These are phyloP conservation scores for Acronicta leporina DNA, from an alignment of 2,888 invertebrate species.

Conservation along the genomic window DNA sequence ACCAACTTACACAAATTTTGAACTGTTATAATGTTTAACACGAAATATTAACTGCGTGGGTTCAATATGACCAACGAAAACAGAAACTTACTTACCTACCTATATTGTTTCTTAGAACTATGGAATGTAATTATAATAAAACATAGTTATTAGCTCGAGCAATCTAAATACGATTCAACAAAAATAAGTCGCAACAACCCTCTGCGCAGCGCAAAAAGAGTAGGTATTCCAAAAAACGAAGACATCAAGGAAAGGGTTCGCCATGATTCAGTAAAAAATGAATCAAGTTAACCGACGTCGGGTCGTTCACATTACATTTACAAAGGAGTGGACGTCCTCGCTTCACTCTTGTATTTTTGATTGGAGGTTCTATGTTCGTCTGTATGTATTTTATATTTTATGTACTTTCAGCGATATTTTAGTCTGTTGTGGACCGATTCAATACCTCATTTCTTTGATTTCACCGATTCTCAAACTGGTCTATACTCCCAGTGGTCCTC, in stretches of 20 bases:
- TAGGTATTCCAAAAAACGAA: slow-evolving; percentile 3
- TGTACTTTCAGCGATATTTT: no score
- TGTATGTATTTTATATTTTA: slow-evolving; percentile 15
- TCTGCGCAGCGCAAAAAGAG: not conserved
- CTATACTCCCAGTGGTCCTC: no score
- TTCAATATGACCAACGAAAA: slow-evolving; percentile 2
- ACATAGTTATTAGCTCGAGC: no score
- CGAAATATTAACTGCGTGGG: slow-evolving; percentile 27
- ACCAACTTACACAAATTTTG: slow-evolving; percentile 17
- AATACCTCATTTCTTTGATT: no score
- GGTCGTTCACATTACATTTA: slow-evolving; percentile 67
- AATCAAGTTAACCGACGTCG: slow-evolving; percentile 36
- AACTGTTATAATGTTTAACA: slow-evolving; percentile 19
- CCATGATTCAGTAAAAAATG: slow-evolving; percentile 58
- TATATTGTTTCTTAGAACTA: no score
- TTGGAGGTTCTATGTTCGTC: not conserved
- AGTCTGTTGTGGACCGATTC: no score
- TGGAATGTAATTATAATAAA: no score
- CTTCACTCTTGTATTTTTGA: slow-evolving; percentile 25
- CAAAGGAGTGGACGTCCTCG: slow-evolving; percentile 65
- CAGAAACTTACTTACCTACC: not conserved
- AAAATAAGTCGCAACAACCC: slow-evolving; percentile 9
- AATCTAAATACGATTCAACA: not conserved
- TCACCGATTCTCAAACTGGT: no score
- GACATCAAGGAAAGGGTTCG: slow-evolving; percentile 42